These are phyloP conservation scores for Pseudobourletiella spinata DNA, from an alignment of 1,140 invertebrate genomes.

Conservation along the genomic window DNA sequence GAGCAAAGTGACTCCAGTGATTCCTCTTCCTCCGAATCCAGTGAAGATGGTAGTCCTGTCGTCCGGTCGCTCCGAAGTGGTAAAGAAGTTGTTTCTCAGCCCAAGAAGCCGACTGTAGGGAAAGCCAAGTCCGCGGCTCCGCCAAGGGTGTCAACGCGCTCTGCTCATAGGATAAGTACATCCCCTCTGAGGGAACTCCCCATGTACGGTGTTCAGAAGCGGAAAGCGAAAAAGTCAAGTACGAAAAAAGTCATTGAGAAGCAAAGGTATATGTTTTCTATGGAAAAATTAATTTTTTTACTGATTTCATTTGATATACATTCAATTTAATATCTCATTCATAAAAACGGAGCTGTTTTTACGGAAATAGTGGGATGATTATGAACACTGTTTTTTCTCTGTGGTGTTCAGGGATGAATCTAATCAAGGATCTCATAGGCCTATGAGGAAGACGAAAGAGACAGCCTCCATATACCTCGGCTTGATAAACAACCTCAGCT, in stretches of 20 bases:
- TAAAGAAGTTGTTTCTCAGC: slow-evolving; percentile 8
- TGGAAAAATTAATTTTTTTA: neutral
- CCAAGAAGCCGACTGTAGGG: slow-evolving; percentile 10
- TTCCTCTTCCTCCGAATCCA: neutral
- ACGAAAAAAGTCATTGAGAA: slow-evolving; percentile 38
- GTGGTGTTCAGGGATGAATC: neutral
- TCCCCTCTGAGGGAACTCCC: slow-evolving; percentile 30
- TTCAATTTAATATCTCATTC: no score
- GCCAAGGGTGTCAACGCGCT: slow-evolving; percentile 18
- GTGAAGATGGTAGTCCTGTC: neutral
- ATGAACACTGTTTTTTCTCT: neutral
- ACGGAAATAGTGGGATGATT: neutral
- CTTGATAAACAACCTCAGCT: slow-evolving; percentile 55
- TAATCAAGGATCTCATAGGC: slow-evolving; percentile 39
- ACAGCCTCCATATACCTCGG: slow-evolving; percentile 65
- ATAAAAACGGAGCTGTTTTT: no score
- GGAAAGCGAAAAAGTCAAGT: slow-evolving; percentile 38
- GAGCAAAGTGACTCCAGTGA: neutral
- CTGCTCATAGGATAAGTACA: slow-evolving; percentile 19
- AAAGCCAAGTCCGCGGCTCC: neutral
- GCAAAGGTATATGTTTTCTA: neutral
- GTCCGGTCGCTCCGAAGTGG: slow-evolving; percentile 28
- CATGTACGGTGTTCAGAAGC: slow-evolving; percentile 35
- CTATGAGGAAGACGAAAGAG: slow-evolving; percentile 63
- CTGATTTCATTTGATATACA: no score